These are phyloP conservation scores for Stenchaetothrips biformis DNA, from an alignment of 2,888 invertebrate species.

Conservation along the genomic window DNA sequence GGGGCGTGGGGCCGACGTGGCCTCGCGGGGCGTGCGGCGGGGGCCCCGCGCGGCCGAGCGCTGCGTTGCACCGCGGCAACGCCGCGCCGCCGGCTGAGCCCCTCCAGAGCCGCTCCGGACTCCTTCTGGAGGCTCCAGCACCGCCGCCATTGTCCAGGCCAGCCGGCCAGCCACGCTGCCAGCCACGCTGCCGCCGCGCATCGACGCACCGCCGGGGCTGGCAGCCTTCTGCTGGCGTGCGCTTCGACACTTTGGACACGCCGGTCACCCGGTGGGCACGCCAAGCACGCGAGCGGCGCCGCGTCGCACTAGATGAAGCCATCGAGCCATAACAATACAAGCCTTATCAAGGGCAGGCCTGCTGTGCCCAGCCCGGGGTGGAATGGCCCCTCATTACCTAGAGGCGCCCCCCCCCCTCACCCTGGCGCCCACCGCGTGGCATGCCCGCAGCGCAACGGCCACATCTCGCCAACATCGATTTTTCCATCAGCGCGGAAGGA, in stretches of 20 bases:
- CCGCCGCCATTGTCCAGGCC: too few species aligned
- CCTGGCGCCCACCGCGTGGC: too few species aligned
- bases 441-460: neutral
- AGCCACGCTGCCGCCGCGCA: neutral
- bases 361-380: neutral
- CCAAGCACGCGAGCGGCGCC: neutral
- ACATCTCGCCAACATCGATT: conserved; percentile 5
- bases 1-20: neutral
- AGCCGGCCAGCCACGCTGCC: neutral
- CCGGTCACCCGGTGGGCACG: too few species aligned
- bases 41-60: neutral
- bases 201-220: neutral
- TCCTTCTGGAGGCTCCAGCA: neutral
- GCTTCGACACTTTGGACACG: too few species aligned
- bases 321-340: conserved; percentile 9
- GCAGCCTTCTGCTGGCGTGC: too few species aligned
- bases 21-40: neutral
- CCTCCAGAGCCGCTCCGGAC: neutral
- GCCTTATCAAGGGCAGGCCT: too few species aligned
- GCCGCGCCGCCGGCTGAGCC: neutral
- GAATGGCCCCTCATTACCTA: conserved; percentile 2
- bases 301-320: too few species aligned
- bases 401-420: neutral
- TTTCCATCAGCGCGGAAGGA: neutral
- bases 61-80: neutral